Conservation (phyloP, 2,797 vertebrate species). For the Megaceryle alcyon region DNA sequence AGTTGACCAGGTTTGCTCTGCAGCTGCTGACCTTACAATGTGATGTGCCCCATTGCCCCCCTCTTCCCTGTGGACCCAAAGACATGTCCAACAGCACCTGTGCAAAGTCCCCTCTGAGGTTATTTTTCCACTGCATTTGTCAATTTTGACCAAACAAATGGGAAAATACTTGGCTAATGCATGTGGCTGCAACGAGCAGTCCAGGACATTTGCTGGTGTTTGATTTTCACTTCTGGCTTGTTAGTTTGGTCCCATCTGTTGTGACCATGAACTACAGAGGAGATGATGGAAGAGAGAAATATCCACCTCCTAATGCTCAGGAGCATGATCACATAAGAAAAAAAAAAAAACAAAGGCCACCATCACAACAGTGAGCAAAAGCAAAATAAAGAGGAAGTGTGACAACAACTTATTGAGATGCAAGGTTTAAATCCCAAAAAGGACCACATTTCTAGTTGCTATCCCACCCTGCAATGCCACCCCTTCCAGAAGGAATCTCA, state of each 20-base stretch:
- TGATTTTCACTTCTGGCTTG: not conserved
- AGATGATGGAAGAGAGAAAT: not conserved
- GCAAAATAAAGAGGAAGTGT: not conserved
- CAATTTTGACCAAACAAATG: not conserved
- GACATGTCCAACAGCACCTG: not conserved
- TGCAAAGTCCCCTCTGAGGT: accelerated
- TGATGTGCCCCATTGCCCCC: not conserved
- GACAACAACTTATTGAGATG: not conserved
- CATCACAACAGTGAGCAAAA: not conserved
- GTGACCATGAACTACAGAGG: not conserved
- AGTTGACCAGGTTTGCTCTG: not conserved
- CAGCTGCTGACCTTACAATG: not conserved
- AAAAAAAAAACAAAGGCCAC: not conserved
- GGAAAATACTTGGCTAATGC: not conserved
- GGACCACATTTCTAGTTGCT: not conserved
- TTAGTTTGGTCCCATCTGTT: not conserved
- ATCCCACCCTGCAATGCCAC: not conserved
- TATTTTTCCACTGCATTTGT: accelerated
- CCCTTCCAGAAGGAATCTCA: not conserved
- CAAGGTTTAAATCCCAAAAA: not conserved
- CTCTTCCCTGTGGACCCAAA: accelerated
- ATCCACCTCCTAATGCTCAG: not conserved
- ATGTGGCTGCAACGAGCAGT: not conserved
- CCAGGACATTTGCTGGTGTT: accelerated
- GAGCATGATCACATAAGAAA: not conserved